Evolutionary conservation across 1,140 invertebrate species (phyloP), one percentile per base, ranked within the genome.

Genomic region (Anagrus nilaparvatae): DNA sequence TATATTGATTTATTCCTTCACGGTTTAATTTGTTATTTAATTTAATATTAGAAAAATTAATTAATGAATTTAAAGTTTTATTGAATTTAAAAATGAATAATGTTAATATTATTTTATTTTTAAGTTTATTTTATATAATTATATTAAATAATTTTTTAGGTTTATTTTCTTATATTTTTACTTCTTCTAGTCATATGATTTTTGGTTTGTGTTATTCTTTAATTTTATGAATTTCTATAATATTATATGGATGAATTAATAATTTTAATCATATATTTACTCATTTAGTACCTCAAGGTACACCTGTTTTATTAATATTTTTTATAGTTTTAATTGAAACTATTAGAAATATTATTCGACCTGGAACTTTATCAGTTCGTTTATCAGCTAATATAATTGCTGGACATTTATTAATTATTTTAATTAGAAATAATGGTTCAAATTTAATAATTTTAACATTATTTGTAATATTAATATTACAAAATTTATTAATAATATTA

Each of bases 361-460:
- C 76, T 6, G 55, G 65, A 56, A 80, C 77, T 4, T 60, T 81
- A 66, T 67, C 72, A 20, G 65, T 81, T 35, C 78, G 77, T 43
- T 54, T 81, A 65, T 67, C 72, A 7, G 77, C 78, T 27, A 79
- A 79, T 69, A 78, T 79, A 73, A 78, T 78, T 67, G 76, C 78
- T 10, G 77, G 77, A 0, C 77, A 79, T 56, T 58, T 81, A 58
- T 50, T 81, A 51, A 55, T 80, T 70, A 71, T 65, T 8, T 54
- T 79, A 51, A 51, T 76, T 55, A 68, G 72, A 48, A 67, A 65
- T 45, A 65, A 62, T 35, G 59, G 59, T n/a, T n/a, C n/a, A n/a
- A n/a, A n/a, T n/a, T n/a, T n/a, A n/a, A n/a, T n/a, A n/a, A n/a
- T n/a, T n/a, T n/a, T n/a, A n/a, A n/a, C n/a, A n/a, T n/a, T n/a